These are phyloP conservation scores for Lasiurus cinereus DNA, from an alignment of 2,113 vertebrate species.

Conservation along the genomic window DNA sequence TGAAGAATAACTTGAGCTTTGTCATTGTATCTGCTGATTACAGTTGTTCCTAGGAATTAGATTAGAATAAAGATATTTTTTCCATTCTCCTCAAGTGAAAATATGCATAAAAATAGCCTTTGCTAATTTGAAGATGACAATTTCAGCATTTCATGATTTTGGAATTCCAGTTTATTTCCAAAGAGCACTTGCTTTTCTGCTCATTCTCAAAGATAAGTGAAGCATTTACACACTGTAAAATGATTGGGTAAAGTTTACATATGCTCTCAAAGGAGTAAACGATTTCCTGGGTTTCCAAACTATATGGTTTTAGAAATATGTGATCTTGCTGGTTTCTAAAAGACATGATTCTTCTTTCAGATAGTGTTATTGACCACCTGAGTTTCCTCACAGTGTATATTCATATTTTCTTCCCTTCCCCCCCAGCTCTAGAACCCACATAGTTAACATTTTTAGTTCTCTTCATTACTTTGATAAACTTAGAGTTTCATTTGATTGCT, in stretches of 20 bases:
- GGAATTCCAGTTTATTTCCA: neutral
- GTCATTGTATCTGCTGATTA: conserved; percentile 40
- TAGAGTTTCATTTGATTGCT: neutral
- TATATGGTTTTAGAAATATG: neutral
- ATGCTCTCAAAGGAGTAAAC: neutral
- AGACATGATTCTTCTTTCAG: conserved; percentile 15
- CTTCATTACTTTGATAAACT: neutral
- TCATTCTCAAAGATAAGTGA: neutral
- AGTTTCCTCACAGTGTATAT: neutral
- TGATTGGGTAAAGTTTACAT: neutral
- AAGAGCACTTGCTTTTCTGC: neutral
- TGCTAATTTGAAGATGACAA: conserved; percentile 36
- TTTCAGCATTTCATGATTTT: conserved; percentile 29
- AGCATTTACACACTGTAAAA: neutral
- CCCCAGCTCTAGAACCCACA: neutral
- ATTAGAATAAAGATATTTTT: conserved; percentile 34
- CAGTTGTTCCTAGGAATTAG: conserved; percentile 29
- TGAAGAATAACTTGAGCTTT: conserved; percentile 54
- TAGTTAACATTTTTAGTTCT: neutral
- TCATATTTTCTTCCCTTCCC: neutral
- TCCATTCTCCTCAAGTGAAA: conserved; percentile 55
- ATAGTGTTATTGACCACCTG: neutral
- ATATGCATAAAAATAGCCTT: conserved; percentile 52
- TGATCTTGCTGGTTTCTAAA: neutral
- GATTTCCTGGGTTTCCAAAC: neutral